These are phyloP conservation scores for Cantharis nigra DNA, from an alignment of 2,888 invertebrate species.

Conservation along the genomic window DNA sequence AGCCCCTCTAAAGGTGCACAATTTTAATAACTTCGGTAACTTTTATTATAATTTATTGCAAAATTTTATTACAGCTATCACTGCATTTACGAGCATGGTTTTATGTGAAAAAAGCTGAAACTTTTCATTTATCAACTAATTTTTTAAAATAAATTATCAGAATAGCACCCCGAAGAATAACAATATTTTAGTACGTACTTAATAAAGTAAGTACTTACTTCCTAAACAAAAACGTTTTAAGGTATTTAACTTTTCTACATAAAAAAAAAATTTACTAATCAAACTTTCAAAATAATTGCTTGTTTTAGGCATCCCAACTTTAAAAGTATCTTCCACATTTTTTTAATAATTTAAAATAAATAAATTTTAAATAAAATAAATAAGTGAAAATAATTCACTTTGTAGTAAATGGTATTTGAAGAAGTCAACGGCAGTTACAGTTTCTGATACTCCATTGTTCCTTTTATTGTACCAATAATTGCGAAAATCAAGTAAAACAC, in stretches of 20 bases:
- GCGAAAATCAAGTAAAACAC: too few relatives aligned
- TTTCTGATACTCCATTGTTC: too few relatives aligned
- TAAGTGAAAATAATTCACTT: too few relatives aligned
- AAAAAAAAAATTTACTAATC: neutral
- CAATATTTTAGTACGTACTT: neutral
- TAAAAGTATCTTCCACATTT: too few relatives aligned
- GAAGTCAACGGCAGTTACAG: too few relatives aligned
- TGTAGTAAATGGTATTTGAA: too few relatives aligned
- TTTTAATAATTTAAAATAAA: too few relatives aligned
- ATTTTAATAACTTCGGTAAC: neutral
- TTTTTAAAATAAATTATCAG: neutral
- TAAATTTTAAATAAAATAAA: too few relatives aligned
- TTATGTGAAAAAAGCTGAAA: neutral
- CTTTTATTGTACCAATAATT: too few relatives aligned
- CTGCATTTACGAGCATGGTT: neutral
- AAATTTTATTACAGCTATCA: neutral
- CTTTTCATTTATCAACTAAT: neutral
- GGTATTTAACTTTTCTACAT: neutral
- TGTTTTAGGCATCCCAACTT: too few relatives aligned
- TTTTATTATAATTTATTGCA: neutral
- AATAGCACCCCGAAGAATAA: neutral
- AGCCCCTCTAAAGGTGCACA: neutral
- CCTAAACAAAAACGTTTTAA: neutral
- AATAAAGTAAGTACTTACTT: neutral
- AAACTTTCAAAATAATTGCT: neutral